phyloP scores from a whole-genome alignment of 2,797 vertebrate genomes.

The Melopsittacus undulatus region DNA sequence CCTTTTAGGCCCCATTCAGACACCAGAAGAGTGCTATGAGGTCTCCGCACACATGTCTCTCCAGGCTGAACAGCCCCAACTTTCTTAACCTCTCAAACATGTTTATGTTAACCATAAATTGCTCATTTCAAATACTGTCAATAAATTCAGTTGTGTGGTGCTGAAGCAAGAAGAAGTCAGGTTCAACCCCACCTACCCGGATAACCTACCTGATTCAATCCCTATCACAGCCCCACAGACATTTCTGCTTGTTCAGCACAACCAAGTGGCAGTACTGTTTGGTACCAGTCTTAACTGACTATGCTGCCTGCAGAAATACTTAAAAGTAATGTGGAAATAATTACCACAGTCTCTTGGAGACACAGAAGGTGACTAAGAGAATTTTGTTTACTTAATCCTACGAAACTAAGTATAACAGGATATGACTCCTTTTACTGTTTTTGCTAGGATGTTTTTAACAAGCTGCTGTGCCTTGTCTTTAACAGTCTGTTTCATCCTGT shows the following conservation, averaged over 20 bases:
- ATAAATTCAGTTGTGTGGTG: background rate
- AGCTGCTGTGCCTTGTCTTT: background rate
- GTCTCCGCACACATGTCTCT: background rate
- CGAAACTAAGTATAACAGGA: background rate
- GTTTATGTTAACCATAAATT: background rate
- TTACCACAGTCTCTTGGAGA: background rate
- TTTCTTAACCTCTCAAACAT: background rate
- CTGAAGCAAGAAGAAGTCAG: background rate
- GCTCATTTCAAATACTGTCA: background rate
- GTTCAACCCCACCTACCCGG: background rate
- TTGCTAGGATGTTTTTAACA: background rate
- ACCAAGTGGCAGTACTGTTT: background rate
- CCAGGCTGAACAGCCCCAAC: background rate
- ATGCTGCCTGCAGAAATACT: background rate
- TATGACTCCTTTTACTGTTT: background rate
- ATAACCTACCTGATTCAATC: background rate
- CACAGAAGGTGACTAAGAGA: background rate
- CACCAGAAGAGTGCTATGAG: background rate
- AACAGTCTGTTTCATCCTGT: background rate
- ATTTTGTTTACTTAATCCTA: background rate
- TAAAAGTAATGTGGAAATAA: rapidly evolving
- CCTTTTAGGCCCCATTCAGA: background rate
- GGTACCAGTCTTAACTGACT: background rate
- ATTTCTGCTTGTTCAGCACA: background rate
- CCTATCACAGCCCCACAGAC: background rate